These are phyloP conservation scores for Falcunculus frontatus DNA, from an alignment of 2,113 vertebrate species.

Conservation along the genomic window DNA sequence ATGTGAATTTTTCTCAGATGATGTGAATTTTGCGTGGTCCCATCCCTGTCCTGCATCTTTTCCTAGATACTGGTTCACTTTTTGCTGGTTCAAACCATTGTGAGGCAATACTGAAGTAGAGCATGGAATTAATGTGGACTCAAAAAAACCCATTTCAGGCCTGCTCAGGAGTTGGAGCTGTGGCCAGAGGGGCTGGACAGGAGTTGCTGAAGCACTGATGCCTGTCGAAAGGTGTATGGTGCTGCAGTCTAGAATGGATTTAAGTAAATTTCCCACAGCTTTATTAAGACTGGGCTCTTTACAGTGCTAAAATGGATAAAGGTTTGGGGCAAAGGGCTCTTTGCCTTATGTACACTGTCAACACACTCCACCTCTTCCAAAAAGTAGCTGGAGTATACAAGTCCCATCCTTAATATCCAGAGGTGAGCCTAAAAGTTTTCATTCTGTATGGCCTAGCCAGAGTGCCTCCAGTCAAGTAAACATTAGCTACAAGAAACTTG, in stretches of 20 bases:
- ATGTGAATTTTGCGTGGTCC: rapidly evolving
- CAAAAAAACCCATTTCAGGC: background rate
- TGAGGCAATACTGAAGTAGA: background rate
- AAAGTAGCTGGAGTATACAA: background rate
- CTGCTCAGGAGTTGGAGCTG: background rate
- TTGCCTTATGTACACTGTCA: background rate
- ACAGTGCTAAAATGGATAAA: background rate
- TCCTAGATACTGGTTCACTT: background rate
- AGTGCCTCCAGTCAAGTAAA: background rate
- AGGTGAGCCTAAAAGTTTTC: background rate
- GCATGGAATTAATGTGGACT: background rate
- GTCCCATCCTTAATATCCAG: background rate
- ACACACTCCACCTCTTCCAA: background rate
- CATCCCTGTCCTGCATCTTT: rapidly evolving
- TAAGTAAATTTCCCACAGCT: background rate
- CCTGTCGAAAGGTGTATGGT: background rate
- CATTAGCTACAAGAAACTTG: background rate
- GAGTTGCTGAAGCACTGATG: background rate
- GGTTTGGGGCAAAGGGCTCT: background rate
- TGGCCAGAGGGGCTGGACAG: background rate
- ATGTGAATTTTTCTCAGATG: no score
- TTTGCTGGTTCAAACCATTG: background rate
- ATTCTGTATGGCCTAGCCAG: background rate
- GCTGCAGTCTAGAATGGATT: background rate
- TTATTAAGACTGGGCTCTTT: background rate